phyloP scores from a whole-genome alignment of 1,140 invertebrate species.

The Drosophila melanica region DNA sequence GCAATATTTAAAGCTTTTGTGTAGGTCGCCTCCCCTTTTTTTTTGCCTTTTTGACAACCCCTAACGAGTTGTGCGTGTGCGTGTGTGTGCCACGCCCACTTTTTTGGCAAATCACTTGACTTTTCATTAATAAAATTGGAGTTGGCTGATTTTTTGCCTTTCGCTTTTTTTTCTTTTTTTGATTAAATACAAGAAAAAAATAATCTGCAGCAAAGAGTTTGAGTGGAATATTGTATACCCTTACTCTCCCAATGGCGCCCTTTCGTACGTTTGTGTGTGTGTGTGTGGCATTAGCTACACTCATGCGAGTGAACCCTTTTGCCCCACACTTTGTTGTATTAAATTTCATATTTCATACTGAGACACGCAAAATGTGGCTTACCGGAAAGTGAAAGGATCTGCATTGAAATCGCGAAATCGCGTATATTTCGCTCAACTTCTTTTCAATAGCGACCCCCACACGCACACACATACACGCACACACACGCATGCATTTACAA shows the following conservation, averaged over 20 bases:
- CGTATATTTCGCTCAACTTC: conserved; percentile 44
- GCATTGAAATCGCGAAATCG: conserved; percentile 49
- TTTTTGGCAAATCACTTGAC: conserved; percentile 74
- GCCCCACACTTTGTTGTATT: conserved; percentile 35
- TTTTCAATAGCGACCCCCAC: conserved; percentile 32
- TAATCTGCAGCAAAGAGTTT: conserved; percentile 9
- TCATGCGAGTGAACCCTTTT: conserved; percentile 50
- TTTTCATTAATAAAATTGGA: conserved; percentile 82
- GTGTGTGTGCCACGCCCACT: conserved; percentile 65
- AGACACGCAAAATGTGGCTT: conserved; percentile 77
- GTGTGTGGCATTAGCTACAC: conserved; percentile 49
- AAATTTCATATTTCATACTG: conserved; percentile 64
- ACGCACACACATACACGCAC: conserved; percentile 15
- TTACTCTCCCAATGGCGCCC: no score
- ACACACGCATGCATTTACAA: conserved; percentile 33
- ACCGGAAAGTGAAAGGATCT: conserved; percentile 64
- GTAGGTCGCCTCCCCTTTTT: neutral
- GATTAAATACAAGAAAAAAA: conserved; percentile 27
- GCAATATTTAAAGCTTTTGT: conserved; percentile 25
- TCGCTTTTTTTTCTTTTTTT: neutral
- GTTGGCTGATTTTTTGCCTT: conserved; percentile 41
- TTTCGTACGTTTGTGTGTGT: no score
- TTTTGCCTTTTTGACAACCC: conserved; percentile 51
- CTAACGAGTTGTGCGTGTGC: conserved; percentile 52
- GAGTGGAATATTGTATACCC: conserved; percentile 29